Evolutionary conservation across 2,888 invertebrate genomes (phyloP), one percentile per base, ranked within the genome.

Genomic region (Cancer borealis): DNA sequence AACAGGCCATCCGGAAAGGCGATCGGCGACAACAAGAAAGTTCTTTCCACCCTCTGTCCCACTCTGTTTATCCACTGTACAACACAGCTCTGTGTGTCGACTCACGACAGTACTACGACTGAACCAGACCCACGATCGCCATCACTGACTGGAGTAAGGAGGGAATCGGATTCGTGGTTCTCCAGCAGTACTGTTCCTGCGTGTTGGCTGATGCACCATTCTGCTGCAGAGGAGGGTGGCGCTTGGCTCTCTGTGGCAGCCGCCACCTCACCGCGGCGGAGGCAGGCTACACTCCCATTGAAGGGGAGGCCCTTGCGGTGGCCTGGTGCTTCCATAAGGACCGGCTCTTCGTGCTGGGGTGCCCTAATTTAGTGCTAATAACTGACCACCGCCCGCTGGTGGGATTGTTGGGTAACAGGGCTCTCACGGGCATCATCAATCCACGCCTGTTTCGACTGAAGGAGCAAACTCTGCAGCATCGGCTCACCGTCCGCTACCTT

Each of bases 201-300:
- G n/a, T 26, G 21, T 39, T n/a, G 1, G 39, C 73, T 14, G 47
- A 89, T 14, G 47, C 46, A 26, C 91, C 91, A 0, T 87, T 92
- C 87, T 93, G 91, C 87, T 93, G 90, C 91, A 45, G 46, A 79
- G 91, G 84, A n/a, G 93, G 84, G n/a, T 92, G 54, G 92, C n/a
- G 49, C 17, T 30, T 84, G 84, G 92, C 84, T 45, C 87, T 89
- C 3, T 66, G 47, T 66, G 73, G 93, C 45, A 93, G 79, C 46
- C 17, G 92, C 17, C 79, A 92, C 60, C 91, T 91, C 6, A 45
- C 46, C 0, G 47, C 47, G 14, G 66, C 60, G 6, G 45, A 92
- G 60, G 88, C 92, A 10, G 21, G 88, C 17, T 92, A 92, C 21
- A 73, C 90, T 47, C 17, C 93, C 30, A 30, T 73, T 12, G 90